Percentiles rank a stretch among this genome's conserved stretches.
Conservation (phyloP, 2,113 vertebrate species). For the Cynocephalus volans region DNA sequence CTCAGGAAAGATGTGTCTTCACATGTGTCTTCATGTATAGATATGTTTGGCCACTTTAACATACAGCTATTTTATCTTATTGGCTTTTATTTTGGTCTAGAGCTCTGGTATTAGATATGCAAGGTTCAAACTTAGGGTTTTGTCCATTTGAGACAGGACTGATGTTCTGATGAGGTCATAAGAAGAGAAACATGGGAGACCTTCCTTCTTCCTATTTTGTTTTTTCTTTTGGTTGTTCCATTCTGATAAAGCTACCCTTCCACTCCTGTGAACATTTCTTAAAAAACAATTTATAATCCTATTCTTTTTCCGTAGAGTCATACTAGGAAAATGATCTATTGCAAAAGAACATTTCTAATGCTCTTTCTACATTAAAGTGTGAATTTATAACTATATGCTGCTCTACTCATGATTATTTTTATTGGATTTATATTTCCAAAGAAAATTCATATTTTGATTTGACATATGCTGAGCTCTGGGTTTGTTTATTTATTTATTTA, state of each 20-base stretch:
- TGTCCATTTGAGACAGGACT: not conserved
- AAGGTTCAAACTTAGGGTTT: not conserved
- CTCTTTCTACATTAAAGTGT: not conserved
- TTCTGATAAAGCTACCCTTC: not conserved
- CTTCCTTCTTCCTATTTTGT: not conserved
- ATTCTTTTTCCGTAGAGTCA: not conserved
- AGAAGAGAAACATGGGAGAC: not conserved
- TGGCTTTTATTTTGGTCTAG: not conserved
- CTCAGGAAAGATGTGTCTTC: too few species aligned
- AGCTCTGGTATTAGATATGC: not conserved
- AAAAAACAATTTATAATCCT: not conserved
- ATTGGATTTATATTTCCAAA: conserved; percentile 37
- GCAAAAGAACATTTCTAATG: not conserved
- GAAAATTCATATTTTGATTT: conserved; percentile 16
- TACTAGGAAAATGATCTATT: not conserved
- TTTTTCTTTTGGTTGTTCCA: not conserved
- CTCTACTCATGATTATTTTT: not conserved
- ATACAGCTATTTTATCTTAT: not conserved
- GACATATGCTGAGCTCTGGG: not conserved
- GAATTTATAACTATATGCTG: not conserved
- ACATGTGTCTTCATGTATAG: not conserved
- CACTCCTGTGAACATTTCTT: not conserved
- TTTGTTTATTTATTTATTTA: not conserved
- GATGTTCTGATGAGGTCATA: not conserved
- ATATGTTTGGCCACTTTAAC: not conserved